These are phyloP conservation scores for Lasioglossum baleicum DNA, from an alignment of 1,140 invertebrate genomes.

Conservation along the genomic window DNA sequence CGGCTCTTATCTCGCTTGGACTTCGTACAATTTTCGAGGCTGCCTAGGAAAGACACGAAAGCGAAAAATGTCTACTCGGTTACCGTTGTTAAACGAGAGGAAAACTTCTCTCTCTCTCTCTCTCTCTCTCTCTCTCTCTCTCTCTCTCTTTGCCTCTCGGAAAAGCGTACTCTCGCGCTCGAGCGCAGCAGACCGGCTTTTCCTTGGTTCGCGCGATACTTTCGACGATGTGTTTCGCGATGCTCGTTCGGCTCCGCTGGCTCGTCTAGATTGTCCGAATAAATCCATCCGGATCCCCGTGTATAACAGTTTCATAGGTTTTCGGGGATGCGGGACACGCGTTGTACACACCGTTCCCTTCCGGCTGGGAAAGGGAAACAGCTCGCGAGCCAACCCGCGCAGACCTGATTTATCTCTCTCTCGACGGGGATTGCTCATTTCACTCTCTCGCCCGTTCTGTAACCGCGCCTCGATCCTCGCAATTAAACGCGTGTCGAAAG, in stretches of 20 bases:
- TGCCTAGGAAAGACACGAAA: too few relatives aligned
- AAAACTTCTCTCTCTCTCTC: too few relatives aligned
- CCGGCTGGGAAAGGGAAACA: slow-evolving; percentile 57
- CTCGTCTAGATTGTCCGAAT: neutral
- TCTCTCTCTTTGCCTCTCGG: neutral
- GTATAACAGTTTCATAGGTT: neutral
- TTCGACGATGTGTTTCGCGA: slow-evolving; percentile 3
- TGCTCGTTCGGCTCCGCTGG: neutral
- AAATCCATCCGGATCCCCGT: neutral
- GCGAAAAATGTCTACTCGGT: too few relatives aligned
- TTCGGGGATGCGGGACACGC: slow-evolving; percentile 27
- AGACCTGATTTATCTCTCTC: slow-evolving; percentile 52
- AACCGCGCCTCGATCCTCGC: slow-evolving; percentile 35
- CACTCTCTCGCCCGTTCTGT: slow-evolving; percentile 47
- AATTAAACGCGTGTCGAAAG: slow-evolving; percentile 56
- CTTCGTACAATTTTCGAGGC: too few relatives aligned
- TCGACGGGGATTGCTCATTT: slow-evolving; percentile 27
- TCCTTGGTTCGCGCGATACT: neutral
- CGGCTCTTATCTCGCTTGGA: too few relatives aligned
- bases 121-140: too few relatives aligned
- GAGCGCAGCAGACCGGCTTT: neutral
- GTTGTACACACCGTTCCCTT: slow-evolving; percentile 26
- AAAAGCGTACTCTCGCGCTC: neutral
- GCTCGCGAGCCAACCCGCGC: neutral
- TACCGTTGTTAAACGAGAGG: too few relatives aligned